A percentile compares a stretch with the other conserved stretches of the same genome.
phyloP scores from a whole-genome alignment of 2,888 invertebrate species.

The Balanococcus diminutus region DNA sequence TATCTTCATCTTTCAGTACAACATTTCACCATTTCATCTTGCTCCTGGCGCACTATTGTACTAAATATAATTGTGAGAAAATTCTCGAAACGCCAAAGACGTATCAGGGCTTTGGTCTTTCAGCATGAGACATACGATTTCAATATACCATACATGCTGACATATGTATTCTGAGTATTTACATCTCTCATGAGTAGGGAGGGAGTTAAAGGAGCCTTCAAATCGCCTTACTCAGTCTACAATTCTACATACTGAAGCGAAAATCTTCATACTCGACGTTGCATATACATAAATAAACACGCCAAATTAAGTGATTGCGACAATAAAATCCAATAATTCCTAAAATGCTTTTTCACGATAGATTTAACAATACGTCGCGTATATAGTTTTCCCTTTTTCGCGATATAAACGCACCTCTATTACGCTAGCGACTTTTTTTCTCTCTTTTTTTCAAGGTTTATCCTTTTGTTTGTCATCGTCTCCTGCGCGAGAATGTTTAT shows the following conservation, averaged over 20 bases:
- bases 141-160: neutral
- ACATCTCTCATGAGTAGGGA: no score
- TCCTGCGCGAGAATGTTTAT: conserved; percentile 1
- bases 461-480: conserved; percentile 15
- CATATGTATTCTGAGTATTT: no score
- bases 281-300: neutral
- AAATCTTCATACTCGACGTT: neutral
- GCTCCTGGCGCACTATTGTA: neutral
- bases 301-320: conserved; percentile 43
- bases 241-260: neutral
- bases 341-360: conserved; percentile 47
- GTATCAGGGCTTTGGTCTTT: no score
- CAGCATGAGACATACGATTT: neutral
- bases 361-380: conserved; percentile 42
- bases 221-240: no score
- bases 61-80: conserved; percentile 1
- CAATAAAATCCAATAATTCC: conserved; percentile 48
- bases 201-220: no score
- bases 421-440: neutral
- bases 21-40: neutral
- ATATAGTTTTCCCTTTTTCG: conserved; percentile 16
- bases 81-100: no score
- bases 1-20: neutral
- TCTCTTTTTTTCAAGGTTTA: neutral
- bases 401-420: neutral